Conservation (phyloP, 2,888 invertebrate genomes). For the Balanococcus diminutus region DNA sequence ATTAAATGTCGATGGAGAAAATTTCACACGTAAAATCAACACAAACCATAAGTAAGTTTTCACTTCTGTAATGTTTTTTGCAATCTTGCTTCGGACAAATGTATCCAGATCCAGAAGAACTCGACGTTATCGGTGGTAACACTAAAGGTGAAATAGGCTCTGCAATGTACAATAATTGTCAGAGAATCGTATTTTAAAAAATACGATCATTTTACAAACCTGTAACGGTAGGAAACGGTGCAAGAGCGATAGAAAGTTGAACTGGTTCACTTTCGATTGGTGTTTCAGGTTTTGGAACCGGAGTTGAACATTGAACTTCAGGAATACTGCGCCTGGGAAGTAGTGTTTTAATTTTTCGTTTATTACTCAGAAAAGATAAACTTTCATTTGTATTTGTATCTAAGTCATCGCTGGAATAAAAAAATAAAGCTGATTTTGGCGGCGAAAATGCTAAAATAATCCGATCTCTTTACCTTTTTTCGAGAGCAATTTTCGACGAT, state of each 20-base stretch:
- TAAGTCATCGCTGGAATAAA: not conserved
- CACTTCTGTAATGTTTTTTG: slow-evolving; percentile 87
- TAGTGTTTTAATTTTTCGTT: slow-evolving; percentile 61
- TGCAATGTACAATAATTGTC: not conserved
- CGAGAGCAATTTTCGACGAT: not conserved
- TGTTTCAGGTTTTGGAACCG: not conserved
- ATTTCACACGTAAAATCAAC: not conserved
- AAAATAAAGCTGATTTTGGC: not conserved
- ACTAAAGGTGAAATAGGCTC: not conserved
- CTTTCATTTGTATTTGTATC: not conserved
- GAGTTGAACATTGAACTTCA: not conserved
- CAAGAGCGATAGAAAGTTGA: not conserved
- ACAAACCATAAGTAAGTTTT: slow-evolving; percentile 75
- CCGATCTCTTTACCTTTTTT: not conserved
- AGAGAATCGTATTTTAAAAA: not conserved
- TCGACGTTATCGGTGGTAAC: not conserved
- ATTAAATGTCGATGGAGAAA: not conserved
- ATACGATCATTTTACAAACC: not conserved
- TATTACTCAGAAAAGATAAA: slow-evolving; percentile 1
- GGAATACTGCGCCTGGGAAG: slow-evolving; percentile 59
- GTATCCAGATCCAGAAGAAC: slow-evolving; percentile 55
- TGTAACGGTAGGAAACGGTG: not conserved
- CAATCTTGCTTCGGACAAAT: slow-evolving; percentile 83
- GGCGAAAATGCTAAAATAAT: not conserved
- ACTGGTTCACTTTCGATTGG: not conserved